Evolutionary conservation across 2,113 vertebrate species (phyloP), one percentile per base, ranked within the genome.

Genomic region (Amphilophus citrinellus): DNA sequence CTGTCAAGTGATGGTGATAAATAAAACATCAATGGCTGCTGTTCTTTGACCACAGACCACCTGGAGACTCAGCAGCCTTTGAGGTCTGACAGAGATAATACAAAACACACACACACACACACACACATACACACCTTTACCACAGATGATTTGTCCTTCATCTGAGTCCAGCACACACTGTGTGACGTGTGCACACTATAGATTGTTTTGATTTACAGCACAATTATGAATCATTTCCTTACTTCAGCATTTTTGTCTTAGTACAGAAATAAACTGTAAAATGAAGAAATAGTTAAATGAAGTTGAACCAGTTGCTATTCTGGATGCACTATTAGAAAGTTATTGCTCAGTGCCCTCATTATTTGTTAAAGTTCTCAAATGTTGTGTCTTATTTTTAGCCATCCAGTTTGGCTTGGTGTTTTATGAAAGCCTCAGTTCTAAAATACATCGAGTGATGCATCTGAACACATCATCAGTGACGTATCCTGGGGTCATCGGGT

Each of bases 11-110:
- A 44, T 14, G 79, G 10, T 42, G 37, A 53, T 85, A 18, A 91
- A 92, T 91, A 84, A 91, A 87, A 88, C 77, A 92, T 89, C 86
- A 84, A 13, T 53, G 53, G 32, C 35, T 75, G 58, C 53, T 35
- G 35, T 59, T 80, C 73, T 89, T 61, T 87, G 76, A 82, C 73
- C 62, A 60, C 61, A 71, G 65, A 83, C 35, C 79, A 61, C 75
- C 58, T 44, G 39, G 35, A 44, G 76, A 82, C 59, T 30, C 39
- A 77, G 80, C 75, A 53, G 61, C 76, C 68, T 85, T 87, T 87
- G 79, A 77, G 32, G 53, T 65, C 11, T 63, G n/a, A 59, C 63
- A 65, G 47, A 80, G 24, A 75, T 20, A 77, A 84, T 22, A 62
- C 35, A 22, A n/a, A 1, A 8, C 56, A 71, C 47, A 78, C 18